Evolutionary conservation across 2,888 invertebrate species (phyloP), one percentile per base, ranked within the genome.

Genomic region (Melikaiella ostensackeni): DNA sequence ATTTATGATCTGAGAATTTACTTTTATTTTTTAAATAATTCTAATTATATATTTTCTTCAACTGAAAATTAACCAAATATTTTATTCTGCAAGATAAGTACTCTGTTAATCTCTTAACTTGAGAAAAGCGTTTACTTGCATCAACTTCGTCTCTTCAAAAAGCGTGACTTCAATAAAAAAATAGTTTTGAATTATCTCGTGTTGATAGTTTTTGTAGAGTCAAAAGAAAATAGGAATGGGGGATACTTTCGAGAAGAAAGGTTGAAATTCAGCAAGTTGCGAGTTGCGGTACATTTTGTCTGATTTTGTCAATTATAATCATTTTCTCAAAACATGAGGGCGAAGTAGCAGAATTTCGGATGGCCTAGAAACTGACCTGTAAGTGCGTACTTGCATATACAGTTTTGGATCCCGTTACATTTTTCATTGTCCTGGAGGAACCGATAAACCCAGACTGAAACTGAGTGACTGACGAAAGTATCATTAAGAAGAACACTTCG

Each of bases 351-450:
- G 9, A 70, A 70, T 70, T 76, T 76, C 73, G 78, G 63, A 76
- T 78, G 78, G 75, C 78, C 79, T 79, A 75, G 77, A 79, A 79
- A 77, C 75, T 79, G 77, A 77, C 77, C 77, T 73, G 80, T 55
- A 77, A 77, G 63, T 57, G 70, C 62, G 70, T 70, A 70, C 70
- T 70, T 70, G 66, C 66, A 70, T 70, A 70, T 70, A 77, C 63
- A 75, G 76, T 57, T 75, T 75, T 19, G 70, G 57, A 57, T 77
- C 46, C 79, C 79, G 79, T 79, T 79, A 79, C 55, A 19, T 61
- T 74, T 73, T 61, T 73, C 75, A 79, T 79, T 80, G 80, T 80
- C 76, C 66, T 59, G n/a, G 50, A 33, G 46, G 62, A 21, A 57
- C 70, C 70, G 50, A 70, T 70, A 70, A 70, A 70, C 50, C 30